phyloP scores from a whole-genome alignment of 1,140 invertebrate genomes.

The Zelostemma sp. region DNA sequence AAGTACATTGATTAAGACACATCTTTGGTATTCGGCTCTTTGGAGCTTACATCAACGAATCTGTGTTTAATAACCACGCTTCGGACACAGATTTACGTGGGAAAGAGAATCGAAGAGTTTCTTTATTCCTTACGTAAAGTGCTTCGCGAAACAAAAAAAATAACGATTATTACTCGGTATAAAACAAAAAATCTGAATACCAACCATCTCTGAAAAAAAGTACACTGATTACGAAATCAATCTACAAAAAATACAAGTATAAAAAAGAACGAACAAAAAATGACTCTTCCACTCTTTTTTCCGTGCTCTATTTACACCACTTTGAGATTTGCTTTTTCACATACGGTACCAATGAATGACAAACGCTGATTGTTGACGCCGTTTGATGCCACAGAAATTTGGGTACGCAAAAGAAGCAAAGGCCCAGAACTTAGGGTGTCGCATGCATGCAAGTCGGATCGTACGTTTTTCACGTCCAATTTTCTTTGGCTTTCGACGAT shows the following conservation, averaged over 20 bases:
- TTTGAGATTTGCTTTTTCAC: slow-evolving; percentile 18
- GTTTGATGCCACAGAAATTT: slow-evolving; percentile 4
- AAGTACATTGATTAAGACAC: slow-evolving; percentile 63
- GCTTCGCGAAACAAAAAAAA: not conserved
- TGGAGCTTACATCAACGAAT: slow-evolving; percentile 27
- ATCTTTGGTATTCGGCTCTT: slow-evolving; percentile 58
- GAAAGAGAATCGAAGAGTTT: slow-evolving; percentile 9
- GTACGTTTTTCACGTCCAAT: slow-evolving; percentile 1
- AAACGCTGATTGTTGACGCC: slow-evolving; percentile 1
- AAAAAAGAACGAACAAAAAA: not conserved
- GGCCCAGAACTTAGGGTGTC: not conserved
- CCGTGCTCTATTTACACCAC: slow-evolving; percentile 1
- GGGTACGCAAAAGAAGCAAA: slow-evolving; percentile 8
- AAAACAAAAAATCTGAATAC: not conserved
- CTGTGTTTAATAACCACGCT: slow-evolving; percentile 1
- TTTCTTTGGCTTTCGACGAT: slow-evolving; percentile 6
- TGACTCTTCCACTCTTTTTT: slow-evolving; percentile 8
- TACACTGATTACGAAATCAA: no score
- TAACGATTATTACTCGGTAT: no score
- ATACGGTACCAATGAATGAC: slow-evolving; percentile 21
- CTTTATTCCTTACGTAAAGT: not conserved
- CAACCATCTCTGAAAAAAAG: not conserved
- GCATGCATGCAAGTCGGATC: not conserved
- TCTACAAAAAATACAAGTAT: no score
- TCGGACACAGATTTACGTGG: slow-evolving; percentile 1